Percentiles rank a stretch among this genome's conserved stretches.
Conservation (phyloP, 2,113 vertebrate genomes). For the Phycodurus eques region DNA sequence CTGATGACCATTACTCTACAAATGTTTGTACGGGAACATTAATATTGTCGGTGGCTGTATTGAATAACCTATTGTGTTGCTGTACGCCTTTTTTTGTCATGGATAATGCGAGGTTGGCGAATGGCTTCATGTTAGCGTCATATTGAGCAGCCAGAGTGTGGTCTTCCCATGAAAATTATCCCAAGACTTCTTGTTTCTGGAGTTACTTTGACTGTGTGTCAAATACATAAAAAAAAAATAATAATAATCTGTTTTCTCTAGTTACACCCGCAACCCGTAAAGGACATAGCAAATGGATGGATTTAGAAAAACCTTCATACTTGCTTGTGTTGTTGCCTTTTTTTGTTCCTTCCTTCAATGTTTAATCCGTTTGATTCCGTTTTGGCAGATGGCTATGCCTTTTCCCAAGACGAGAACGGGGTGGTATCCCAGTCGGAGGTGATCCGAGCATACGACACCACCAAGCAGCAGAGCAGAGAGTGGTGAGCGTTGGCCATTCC, state of each 20-base stretch:
- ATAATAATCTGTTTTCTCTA: not conserved
- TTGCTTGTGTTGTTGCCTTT: not conserved
- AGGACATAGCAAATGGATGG: not conserved
- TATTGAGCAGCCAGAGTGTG: not conserved
- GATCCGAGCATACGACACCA: slow-evolving; percentile 95
- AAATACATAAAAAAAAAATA: not conserved
- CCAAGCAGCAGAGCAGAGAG: slow-evolving; percentile 89
- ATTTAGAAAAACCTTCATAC: not conserved
- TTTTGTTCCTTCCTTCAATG: not conserved
- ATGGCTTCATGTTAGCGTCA: not conserved
- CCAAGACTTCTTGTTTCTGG: not conserved
- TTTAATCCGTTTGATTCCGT: not conserved
- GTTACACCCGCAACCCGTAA: not conserved
- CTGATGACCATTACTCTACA: not conserved
- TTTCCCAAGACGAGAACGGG: slow-evolving; percentile 98
- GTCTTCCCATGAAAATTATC: not conserved
- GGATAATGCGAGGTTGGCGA: not conserved
- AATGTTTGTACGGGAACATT: not conserved
- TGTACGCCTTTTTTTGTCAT: not conserved
- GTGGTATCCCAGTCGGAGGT: slow-evolving; percentile 98
- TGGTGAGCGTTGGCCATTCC: slow-evolving; percentile 77
- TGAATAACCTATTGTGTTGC: not conserved
- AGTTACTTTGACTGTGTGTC: not conserved
- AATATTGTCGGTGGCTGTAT: not conserved
- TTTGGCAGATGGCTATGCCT: slow-evolving; percentile 90